phyloP scores from a whole-genome alignment of 2,797 vertebrate species.

The Psittacula echo region DNA sequence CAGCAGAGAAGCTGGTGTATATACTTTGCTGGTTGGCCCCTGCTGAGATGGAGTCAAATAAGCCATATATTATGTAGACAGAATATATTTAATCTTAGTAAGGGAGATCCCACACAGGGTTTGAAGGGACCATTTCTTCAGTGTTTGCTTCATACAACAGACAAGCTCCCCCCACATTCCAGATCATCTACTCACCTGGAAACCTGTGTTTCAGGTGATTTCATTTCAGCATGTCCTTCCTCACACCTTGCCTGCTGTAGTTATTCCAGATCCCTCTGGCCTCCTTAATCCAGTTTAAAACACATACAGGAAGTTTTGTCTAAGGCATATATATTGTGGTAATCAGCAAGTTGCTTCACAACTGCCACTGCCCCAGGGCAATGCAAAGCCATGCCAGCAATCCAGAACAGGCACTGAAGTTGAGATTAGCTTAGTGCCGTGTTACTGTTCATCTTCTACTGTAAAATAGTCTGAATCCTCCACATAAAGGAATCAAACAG shows the following conservation, averaged over 20 bases:
- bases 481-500: not conserved
- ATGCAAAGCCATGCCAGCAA: not conserved
- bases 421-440: constrained; percentile 25
- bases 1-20: not conserved
- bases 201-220: not conserved
- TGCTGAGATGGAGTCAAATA: not conserved
- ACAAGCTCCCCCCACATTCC: not conserved
- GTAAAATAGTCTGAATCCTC: not conserved
- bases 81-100: not conserved
- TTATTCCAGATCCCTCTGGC: not conserved
- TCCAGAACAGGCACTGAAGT: not conserved
- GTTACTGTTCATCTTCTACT: not conserved
- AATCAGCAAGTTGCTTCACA: not conserved
- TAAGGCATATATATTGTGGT: rapidly evolving
- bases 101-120: not conserved
- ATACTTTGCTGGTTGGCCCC: not conserved
- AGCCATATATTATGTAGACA: not conserved
- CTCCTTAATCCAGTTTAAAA: not conserved
- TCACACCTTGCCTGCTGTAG: not conserved
- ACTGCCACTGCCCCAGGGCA: not conserved
- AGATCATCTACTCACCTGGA: not conserved
- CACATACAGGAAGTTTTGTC: not conserved
- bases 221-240: not conserved
- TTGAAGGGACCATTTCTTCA: not conserved
- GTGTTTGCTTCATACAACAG: not conserved